These are phyloP conservation scores for Periparus ater DNA, from an alignment of 2,797 vertebrate genomes.

Conservation along the genomic window DNA sequence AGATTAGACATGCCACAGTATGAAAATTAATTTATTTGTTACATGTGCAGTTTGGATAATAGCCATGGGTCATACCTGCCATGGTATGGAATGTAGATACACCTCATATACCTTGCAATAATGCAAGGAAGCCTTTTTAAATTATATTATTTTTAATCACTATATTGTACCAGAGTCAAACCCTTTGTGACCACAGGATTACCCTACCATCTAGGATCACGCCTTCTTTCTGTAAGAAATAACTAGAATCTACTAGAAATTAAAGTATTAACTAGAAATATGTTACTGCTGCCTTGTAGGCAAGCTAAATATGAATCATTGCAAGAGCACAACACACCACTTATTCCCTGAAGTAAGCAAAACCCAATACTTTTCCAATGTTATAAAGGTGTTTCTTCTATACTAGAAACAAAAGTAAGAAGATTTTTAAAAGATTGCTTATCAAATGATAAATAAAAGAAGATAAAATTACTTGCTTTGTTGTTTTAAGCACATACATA, in stretches of 20 bases:
- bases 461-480: conserved; percentile 57
- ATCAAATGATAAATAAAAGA: conserved; percentile 62
- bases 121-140: not conserved
- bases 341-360: conserved; percentile 26
- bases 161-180: not conserved
- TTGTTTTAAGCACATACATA: conserved; percentile 56
- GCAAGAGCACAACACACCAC: not conserved
- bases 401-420: conserved; percentile 34
- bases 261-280: not conserved
- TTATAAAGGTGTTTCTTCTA: conserved; percentile 19
- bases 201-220: not conserved
- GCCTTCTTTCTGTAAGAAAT: not conserved
- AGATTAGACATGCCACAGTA: not conserved
- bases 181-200: not conserved
- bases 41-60: not conserved
- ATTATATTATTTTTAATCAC: not conserved
- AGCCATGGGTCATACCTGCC: not conserved
- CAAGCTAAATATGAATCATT: not conserved
- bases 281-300: not conserved
- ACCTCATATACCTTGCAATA: not conserved
- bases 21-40: not conserved
- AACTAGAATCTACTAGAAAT: not conserved
- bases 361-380: not conserved
- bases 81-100: not conserved
- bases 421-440: conserved; percentile 51